Base-by-base conservation (phyloP, 2,113 vertebrate species). In the Puntigrus tetrazona region DNA sequence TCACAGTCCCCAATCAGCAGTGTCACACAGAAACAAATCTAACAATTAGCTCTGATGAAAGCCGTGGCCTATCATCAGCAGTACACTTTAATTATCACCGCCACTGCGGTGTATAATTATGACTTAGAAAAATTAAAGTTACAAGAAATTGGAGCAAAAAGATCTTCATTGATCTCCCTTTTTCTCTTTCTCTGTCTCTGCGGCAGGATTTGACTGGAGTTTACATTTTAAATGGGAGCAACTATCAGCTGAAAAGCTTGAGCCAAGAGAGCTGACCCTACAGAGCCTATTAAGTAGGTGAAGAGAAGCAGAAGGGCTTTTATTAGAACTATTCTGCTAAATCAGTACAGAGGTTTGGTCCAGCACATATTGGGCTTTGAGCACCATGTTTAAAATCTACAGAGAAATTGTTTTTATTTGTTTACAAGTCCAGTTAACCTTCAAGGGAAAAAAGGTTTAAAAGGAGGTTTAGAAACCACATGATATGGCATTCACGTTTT, bases 221-320 rank as follows among this genome's bases (percentile, higher is more conserved):
- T 95, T 99, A 20, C 97, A 98, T 90, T 99, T 99, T 89, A 98
- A 97, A 70, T 99, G 98, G 97, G 98, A 99, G 87, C 97, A 98
- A 91, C 94, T 99, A 75, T 95, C 96, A 45, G 84, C 93, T 0
- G 95, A 97, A 84, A 95, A 97, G 91, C 95, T n/a, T n/a, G 94
- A 87, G 95, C 96, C 63, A 94, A 89, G 65, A 92, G 97, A 86
- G 90, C 93, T 47, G 96, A 98, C 92, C 97, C 97, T 43, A 96
- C 95, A 0, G 94, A 97, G 89, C 96, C 97, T 11, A 99, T 99
- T 88, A 96, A 94, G 97, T 99, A 94, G 95, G 95, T 92, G 81
- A 22, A 72, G 34, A 75, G 27, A 85, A 31, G 20, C 50, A 36
- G n/a, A 73, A 18, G 50, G 27, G 47, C 52, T 81, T 87, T 79